phyloP scores from a whole-genome alignment of 2,888 invertebrate species.

The Melangyna quadrimaculata region DNA sequence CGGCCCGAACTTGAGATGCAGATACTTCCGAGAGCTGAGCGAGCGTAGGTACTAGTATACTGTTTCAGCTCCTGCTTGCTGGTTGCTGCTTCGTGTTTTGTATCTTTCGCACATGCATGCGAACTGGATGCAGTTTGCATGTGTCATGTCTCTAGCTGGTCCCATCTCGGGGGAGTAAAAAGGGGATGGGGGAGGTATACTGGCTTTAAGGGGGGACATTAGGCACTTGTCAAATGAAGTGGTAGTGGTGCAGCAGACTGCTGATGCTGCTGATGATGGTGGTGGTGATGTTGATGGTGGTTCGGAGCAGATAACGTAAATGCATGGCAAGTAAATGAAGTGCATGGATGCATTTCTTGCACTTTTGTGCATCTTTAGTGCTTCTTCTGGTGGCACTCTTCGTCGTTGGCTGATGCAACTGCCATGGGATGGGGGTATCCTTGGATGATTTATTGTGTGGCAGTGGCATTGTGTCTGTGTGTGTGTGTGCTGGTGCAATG shows the following conservation, averaged over 20 bases:
- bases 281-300: slow-evolving; percentile 64
- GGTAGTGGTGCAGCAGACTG: slow-evolving; percentile 32
- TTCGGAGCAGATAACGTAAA: slow-evolving; percentile 60
- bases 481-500: slow-evolving; percentile 42
- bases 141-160: neutral
- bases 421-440: slow-evolving; percentile 56
- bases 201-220: slow-evolving; percentile 42
- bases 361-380: slow-evolving; percentile 68
- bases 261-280: slow-evolving; percentile 35
- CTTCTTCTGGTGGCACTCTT: slow-evolving; percentile 42
- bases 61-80: neutral
- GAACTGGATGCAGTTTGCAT: slow-evolving; percentile 60
- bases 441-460: slow-evolving; percentile 67
- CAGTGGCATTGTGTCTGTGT: slow-evolving; percentile 33
- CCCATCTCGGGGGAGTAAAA: neutral
- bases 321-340: slow-evolving; percentile 70
- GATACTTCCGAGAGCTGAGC: slow-evolving; percentile 53
- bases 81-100: slow-evolving; percentile 56
- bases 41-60: too few species aligned
- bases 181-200: neutral
- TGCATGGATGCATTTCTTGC: slow-evolving; percentile 72
- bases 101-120: slow-evolving; percentile 57
- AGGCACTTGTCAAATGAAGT: slow-evolving; percentile 64
- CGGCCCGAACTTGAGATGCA: slow-evolving; percentile 67
- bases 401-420: slow-evolving; percentile 51